A percentile compares a stretch with the other conserved stretches of the same genome.
Conservation (phyloP, 1,140 invertebrate species). For the Planococcus citri region DNA sequence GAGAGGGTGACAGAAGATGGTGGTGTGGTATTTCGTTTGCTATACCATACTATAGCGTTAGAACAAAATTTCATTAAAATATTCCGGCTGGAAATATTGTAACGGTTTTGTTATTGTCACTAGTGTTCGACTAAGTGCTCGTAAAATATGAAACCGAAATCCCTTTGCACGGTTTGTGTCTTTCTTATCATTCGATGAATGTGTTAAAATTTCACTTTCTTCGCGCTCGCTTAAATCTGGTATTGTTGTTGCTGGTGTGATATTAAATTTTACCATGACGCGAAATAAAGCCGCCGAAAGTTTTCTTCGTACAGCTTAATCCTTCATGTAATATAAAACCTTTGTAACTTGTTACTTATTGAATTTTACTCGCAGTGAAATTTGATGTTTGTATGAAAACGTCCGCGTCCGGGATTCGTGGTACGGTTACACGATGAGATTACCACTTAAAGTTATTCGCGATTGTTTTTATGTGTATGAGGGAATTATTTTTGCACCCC, state of each 20-base stretch:
- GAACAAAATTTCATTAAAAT: slow-evolving; percentile 8
- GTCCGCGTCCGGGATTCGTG: neutral
- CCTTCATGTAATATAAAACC: slow-evolving; percentile 3
- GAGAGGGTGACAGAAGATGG: too few relatives aligned
- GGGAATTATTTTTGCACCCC: too few relatives aligned
- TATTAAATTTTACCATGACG: neutral
- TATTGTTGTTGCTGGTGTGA: neutral
- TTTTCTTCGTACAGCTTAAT: slow-evolving; percentile 1
- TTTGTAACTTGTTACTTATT: neutral
- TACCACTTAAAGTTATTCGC: neutral
- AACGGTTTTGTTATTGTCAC: slow-evolving; percentile 2
- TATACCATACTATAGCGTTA: neutral
- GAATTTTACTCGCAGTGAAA: neutral
- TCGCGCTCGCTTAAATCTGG: neutral
- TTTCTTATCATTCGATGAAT: neutral
- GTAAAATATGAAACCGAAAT: neutral
- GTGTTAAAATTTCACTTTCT: slow-evolving; percentile 4
- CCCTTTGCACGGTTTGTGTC: neutral
- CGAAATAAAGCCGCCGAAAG: neutral
- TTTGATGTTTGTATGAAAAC: neutral
- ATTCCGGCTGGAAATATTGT: neutral
- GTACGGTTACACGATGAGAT: neutral
- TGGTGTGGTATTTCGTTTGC: too few relatives aligned
- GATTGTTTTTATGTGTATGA: neutral
- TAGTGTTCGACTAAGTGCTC: slow-evolving; percentile 6